Conservation (phyloP, 2,113 vertebrate species). For the Mesitornis unicolor region DNA sequence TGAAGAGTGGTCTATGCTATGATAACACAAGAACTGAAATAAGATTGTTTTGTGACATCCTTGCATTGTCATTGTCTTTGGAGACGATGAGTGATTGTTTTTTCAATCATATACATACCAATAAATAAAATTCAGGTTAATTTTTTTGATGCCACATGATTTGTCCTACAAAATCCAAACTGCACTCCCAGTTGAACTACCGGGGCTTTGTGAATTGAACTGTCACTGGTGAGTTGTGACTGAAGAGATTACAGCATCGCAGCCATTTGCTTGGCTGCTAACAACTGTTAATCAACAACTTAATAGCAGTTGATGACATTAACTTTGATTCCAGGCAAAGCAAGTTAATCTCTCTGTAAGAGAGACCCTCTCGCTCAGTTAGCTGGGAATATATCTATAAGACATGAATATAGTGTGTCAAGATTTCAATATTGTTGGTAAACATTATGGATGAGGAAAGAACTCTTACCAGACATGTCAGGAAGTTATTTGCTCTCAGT, state of each 20-base stretch:
- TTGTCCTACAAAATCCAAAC: background rate
- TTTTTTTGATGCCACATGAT: background rate
- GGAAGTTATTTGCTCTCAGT: slow-evolving; percentile 55
- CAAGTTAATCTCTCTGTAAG: slow-evolving; percentile 19
- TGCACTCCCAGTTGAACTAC: background rate
- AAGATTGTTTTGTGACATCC: background rate
- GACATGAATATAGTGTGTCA: slow-evolving; percentile 51
- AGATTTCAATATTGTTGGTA: slow-evolving; percentile 41
- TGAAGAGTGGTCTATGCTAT: background rate
- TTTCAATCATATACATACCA: background rate
- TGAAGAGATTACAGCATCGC: background rate
- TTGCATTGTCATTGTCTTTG: background rate
- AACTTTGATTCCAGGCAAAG: background rate
- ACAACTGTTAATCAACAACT: background rate
- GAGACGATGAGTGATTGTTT: background rate
- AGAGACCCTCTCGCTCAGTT: slow-evolving; percentile 10
- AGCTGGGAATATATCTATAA: slow-evolving; percentile 6
- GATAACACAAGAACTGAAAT: background rate
- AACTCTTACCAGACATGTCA: slow-evolving; percentile 21
- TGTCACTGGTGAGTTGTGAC: background rate
- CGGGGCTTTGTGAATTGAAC: background rate
- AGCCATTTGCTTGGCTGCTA: background rate
- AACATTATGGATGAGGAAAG: slow-evolving; percentile 59
- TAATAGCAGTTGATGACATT: background rate
- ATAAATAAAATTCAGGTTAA: background rate